phyloP scores from a whole-genome alignment of 2,888 invertebrate genomes.

The Rotaria macrura region DNA sequence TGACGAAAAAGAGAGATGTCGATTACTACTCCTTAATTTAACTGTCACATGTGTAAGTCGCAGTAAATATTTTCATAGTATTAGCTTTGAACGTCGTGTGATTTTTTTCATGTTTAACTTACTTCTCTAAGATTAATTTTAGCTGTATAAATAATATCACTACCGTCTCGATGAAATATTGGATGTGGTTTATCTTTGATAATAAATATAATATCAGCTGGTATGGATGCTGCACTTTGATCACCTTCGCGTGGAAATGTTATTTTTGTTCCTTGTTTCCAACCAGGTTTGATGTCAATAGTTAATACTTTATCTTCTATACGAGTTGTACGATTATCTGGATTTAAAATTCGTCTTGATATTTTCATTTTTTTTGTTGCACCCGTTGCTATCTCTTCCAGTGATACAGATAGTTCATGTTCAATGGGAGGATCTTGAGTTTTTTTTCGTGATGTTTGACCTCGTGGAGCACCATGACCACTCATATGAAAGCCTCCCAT shows the following conservation, averaged over 20 bases:
- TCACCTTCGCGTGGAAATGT: constrained; percentile 94
- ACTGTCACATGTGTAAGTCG: too few species aligned
- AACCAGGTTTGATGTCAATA: constrained; percentile 87
- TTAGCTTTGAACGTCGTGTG: too few species aligned
- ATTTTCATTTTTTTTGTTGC: constrained; percentile 98
- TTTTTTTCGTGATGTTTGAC: constrained; percentile 5
- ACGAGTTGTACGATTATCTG: constrained; percentile 66
- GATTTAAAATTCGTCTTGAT: constrained; percentile 58
- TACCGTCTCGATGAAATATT: constrained; percentile 80
- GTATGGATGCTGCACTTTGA: constrained; percentile 78
- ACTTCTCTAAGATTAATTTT: constrained; percentile 77
- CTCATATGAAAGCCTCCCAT: constrained; percentile 29
- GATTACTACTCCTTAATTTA: too few species aligned
- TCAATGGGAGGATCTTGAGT: constrained; percentile 45
- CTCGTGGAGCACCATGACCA: constrained; percentile 32
- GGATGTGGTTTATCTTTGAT: constrained; percentile 85
- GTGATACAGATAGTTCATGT: constrained; percentile 73
- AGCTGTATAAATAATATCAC: constrained; percentile 76
- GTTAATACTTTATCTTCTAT: constrained; percentile 84
- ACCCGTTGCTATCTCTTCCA: constrained; percentile 85
- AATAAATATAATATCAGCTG: constrained; percentile 90
- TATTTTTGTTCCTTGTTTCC: constrained; percentile 95
- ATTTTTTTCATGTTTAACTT: constrained; percentile 43
- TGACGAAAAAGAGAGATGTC: too few species aligned
- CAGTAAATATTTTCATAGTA: too few species aligned